Conservation (phyloP, 2,888 invertebrate species). For the Rotaria magnacalcarata region DNA sequence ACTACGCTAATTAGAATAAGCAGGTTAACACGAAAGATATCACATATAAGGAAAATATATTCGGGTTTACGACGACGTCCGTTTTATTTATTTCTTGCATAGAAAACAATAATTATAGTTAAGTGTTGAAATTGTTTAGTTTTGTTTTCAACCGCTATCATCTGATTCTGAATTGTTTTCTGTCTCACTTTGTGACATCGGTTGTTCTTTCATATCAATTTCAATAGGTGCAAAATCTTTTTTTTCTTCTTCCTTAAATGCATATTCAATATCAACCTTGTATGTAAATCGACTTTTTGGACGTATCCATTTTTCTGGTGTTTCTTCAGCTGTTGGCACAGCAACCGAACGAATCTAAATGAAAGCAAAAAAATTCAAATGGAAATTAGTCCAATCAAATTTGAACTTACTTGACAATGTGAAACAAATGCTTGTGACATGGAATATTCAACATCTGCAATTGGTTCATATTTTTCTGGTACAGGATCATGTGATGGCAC, state of each 20-base stretch:
- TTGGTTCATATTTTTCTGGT: slow-evolving; percentile 82
- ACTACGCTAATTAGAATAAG: neutral
- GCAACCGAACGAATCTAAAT: slow-evolving; percentile 19
- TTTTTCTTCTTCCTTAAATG: slow-evolving; percentile 32
- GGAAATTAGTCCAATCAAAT: too few species aligned
- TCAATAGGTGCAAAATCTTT: slow-evolving; percentile 28
- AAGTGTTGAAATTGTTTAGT: neutral
- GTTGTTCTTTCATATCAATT: slow-evolving; percentile 33
- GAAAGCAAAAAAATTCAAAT: neutral
- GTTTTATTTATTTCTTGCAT: neutral
- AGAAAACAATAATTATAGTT: neutral
- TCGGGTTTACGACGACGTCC: neutral
- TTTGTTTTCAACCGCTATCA: neutral
- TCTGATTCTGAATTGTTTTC: slow-evolving; percentile 29
- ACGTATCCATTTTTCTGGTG: slow-evolving; percentile 19
- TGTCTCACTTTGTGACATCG: neutral
- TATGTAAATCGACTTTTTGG: neutral
- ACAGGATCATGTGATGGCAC: slow-evolving; percentile 94
- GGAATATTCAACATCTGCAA: slow-evolving; percentile 87
- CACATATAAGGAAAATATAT: neutral
- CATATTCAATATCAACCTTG: slow-evolving; percentile 29
- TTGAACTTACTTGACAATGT: slow-evolving; percentile 40
- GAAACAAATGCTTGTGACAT: slow-evolving; percentile 69
- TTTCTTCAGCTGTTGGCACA: slow-evolving; percentile 31
- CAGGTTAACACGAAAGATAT: neutral